A percentile compares a stretch with the other conserved stretches of the same genome.
Conservation (phyloP, 1,140 invertebrate species). For the Mizuhopecten yessoensis region DNA sequence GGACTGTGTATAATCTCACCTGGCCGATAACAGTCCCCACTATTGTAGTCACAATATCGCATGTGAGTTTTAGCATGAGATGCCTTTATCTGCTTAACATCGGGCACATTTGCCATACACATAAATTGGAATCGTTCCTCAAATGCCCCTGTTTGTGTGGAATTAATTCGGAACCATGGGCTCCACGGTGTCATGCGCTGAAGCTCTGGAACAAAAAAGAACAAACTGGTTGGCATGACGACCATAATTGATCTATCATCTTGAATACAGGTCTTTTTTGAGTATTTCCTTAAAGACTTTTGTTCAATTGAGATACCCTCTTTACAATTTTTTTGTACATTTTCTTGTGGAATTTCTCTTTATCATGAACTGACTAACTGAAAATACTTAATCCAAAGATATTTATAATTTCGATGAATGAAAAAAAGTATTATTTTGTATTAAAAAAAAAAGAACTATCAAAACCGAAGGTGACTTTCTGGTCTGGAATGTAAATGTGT, state of each 20-base stretch:
- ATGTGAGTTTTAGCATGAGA: slow-evolving; percentile 90
- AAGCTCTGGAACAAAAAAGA: slow-evolving; percentile 69
- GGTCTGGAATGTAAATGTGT: no score
- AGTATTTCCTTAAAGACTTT: no score
- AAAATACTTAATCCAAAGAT: no score
- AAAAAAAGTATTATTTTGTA: no score
- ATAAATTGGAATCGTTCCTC: slow-evolving; percentile 91
- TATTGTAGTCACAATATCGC: slow-evolving; percentile 88
- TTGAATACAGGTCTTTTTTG: neutral
- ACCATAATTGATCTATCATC: neutral
- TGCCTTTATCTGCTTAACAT: slow-evolving; percentile 86
- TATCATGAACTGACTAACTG: no score
- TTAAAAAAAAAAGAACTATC: no score
- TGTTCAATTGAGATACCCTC: no score
- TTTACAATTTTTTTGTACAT: no score
- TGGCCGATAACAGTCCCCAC: slow-evolving; percentile 81
- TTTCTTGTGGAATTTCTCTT: no score
- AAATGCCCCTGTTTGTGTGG: slow-evolving; percentile 86
- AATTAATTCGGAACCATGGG: slow-evolving; percentile 87
- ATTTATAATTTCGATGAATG: no score
- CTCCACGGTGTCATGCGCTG: slow-evolving; percentile 86
- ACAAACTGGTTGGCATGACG: neutral
- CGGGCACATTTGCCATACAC: slow-evolving; percentile 90
- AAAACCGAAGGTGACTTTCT: no score
- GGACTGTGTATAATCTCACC: slow-evolving; percentile 72